Base-by-base conservation (phyloP, 1,140 invertebrate species). In the Ericerus pela region DNA sequence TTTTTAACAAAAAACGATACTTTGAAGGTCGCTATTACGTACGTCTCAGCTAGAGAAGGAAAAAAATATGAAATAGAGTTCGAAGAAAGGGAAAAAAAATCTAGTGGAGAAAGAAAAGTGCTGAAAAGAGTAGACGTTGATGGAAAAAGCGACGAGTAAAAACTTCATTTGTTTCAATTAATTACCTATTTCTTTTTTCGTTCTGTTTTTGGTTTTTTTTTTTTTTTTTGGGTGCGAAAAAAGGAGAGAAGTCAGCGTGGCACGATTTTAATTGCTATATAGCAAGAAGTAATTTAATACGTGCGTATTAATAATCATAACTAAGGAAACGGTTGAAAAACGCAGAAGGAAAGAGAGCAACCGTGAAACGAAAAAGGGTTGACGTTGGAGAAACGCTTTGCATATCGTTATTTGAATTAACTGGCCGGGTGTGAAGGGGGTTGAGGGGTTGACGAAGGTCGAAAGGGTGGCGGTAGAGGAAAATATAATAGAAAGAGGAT, bases 291-390 rank as follows among this genome's bases (percentile, higher is more conserved):
- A 59, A 55, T 55, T 52, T 54, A 55, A 56, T 56, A 59, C 58
- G 58, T 59, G 58, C 41, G 58, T 59, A 59, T 59, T 59, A 59
- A 59, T 59, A 59, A 59, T 59, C 58, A 59, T 59, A 56, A 30
- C 16, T 22, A 10, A 47, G 41, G 20, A 24, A 47, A 41, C 20
- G 26, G 41, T 24, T 24, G 41, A 47, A 36, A 24, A 36, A 24
- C 29, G 53, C 18, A 31, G 14, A 36, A 31, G 53, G n/a, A 29
- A 18, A 2, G 51, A 30, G 51, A 27, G 51, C 24, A n/a, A 10
- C 41, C 8, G 18, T 6, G 8, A 43, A 18, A 43, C 8, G 41
- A 43, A 36, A 51, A 56, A 51, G 24, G 30, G n/a, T 10, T n/a
- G n/a, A n/a, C n/a, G n/a, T n/a, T n/a, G 16, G 41, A 47, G 41